These are phyloP conservation scores for Drosophila mercatorum DNA, from an alignment of 2,888 invertebrate species.

Conservation along the genomic window DNA sequence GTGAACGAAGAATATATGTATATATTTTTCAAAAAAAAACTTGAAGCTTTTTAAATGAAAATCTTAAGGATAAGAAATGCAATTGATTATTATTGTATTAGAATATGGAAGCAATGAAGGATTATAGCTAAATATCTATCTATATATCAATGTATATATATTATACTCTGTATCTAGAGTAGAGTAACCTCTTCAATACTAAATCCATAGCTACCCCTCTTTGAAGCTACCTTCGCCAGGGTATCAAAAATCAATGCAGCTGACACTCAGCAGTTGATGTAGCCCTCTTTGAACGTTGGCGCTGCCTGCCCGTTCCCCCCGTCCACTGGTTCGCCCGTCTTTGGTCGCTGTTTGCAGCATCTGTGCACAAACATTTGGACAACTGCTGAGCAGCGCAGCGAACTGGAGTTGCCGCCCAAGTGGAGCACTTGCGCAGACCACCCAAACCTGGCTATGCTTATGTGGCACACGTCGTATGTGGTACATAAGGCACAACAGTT, in stretches of 20 bases:
- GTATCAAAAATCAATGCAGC: constrained; percentile 68
- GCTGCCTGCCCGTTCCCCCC: neutral
- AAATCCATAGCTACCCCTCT: neutral
- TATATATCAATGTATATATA: neutral
- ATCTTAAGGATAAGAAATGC: neutral
- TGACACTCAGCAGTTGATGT: constrained; percentile 61
- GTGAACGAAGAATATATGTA: constrained; percentile 34
- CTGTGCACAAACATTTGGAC: constrained; percentile 67
- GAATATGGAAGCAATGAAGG: no score
- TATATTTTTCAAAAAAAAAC: constrained; percentile 39
- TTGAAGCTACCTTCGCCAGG: constrained; percentile 9
- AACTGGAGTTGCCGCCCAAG: constrained; percentile 44
- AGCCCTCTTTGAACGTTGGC: constrained; percentile 41
- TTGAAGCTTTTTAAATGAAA: no score
- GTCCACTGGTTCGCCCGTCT: neutral
- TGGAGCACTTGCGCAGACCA: constrained; percentile 53
- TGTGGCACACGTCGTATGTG: constrained; percentile 15
- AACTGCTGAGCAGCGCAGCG: constrained; percentile 53
- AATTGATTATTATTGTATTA: no score
- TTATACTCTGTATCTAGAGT: no score
- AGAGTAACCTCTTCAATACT: no score
- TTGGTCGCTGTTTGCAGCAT: constrained; percentile 39
- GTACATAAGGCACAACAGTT: constrained; percentile 24
- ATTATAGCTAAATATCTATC: neutral
- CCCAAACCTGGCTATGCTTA: constrained; percentile 24